Evolutionary conservation across 2,888 invertebrate genomes (phyloP).

Genomic region (Neelides folsomi): DNA sequence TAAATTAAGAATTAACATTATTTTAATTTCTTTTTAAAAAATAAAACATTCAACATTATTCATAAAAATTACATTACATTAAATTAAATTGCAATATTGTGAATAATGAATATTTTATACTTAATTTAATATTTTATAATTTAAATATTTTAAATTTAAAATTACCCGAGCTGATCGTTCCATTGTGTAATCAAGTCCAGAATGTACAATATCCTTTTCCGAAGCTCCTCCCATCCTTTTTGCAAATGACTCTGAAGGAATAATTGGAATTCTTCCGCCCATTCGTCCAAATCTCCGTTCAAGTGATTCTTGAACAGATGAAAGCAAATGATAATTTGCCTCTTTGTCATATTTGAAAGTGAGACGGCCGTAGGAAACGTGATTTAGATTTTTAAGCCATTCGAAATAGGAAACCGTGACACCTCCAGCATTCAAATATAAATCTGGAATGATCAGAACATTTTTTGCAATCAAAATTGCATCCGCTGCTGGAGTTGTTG

Average conservation of each 20-base stretch:
- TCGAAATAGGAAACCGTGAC: slow-evolving; percentile 98
- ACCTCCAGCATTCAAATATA: slow-evolving; percentile 84
- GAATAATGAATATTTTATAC: too few species aligned
- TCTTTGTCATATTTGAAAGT: slow-evolving; percentile 89
- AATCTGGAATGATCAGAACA: slow-evolving; percentile 78
- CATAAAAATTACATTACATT: too few species aligned
- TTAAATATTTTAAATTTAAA: slow-evolving; percentile 8
- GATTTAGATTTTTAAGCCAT: slow-evolving; percentile 95
- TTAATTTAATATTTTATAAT: neutral
- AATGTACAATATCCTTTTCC: slow-evolving; percentile 97
- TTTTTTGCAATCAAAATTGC: slow-evolving; percentile 56
- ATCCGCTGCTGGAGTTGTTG: slow-evolving; percentile 80
- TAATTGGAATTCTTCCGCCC: slow-evolving; percentile 82
- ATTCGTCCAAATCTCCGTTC: slow-evolving; percentile 84
- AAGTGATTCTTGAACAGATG: slow-evolving; percentile 92
- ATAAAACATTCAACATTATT: too few species aligned
- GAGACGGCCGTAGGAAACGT: slow-evolving; percentile 89
- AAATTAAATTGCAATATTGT: too few species aligned
- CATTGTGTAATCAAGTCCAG: slow-evolving; percentile 95
- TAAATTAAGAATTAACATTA: slow-evolving; percentile 10
- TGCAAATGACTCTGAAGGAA: slow-evolving; percentile 73
- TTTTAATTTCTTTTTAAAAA: too few species aligned
- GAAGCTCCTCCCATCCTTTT: slow-evolving; percentile 81
- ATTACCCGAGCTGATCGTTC: slow-evolving; percentile 81
- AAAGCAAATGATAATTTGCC: slow-evolving; percentile 76